Evolutionary conservation across 2,797 vertebrate genomes (phyloP).

Genomic region (Cynopterus sphinx): DNA sequence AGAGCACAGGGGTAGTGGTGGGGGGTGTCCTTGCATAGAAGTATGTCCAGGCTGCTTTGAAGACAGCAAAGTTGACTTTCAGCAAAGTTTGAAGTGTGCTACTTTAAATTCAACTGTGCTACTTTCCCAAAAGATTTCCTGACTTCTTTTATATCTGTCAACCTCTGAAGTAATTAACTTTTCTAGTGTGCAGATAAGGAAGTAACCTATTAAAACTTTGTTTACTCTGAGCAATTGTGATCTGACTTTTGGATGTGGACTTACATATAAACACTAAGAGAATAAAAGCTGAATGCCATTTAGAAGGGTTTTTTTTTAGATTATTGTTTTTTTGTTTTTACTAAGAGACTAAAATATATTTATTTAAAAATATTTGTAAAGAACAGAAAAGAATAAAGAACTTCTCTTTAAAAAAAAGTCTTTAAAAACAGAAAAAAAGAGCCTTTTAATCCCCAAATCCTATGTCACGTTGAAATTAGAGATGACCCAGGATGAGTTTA

Average conservation of each 20-base stretch:
- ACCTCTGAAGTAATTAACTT: background rate
- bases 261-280: background rate
- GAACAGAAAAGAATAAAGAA: background rate
- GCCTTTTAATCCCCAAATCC: background rate
- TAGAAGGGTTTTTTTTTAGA: background rate
- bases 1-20: background rate
- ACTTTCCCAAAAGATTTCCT: slow-evolving; percentile 9
- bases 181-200: background rate
- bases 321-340: background rate
- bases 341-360: background rate
- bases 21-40: background rate
- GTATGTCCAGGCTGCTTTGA: background rate
- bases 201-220: background rate
- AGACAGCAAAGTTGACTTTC: background rate
- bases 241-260: background rate
- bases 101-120: background rate
- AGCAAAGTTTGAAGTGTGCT: background rate
- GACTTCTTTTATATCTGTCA: background rate
- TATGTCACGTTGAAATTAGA: background rate
- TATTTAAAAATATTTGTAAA: slow-evolving; percentile 11
- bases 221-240: slow-evolving; percentile 24
- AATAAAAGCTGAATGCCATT: slow-evolving; percentile 29
- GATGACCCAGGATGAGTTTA: background rate
- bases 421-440: background rate
- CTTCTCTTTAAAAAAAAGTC: background rate